Base-by-base conservation (phyloP, 2,888 invertebrate genomes). In the Phania funesta region DNA sequence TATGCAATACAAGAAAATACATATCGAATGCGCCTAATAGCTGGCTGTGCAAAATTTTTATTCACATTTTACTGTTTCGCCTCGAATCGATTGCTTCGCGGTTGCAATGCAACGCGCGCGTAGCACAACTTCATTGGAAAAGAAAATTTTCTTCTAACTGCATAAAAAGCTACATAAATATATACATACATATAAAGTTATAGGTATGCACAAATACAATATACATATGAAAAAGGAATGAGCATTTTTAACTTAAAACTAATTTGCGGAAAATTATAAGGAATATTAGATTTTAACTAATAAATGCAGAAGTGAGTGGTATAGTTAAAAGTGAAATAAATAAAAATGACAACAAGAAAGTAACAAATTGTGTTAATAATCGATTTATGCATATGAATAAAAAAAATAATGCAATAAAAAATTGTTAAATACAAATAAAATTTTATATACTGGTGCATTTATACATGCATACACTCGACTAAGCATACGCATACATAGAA, bases 31-130 rank as follows among this genome's bases (percentile, higher is more conserved):
- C 82, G 82, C 82, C 82, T 82, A 82, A 82, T 78, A 70, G 68
- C 16, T 58, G 13, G 48, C 82, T 82, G 50, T 78, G 78, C 68
- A 78, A 74, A 78, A 52, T 82, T 82, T 46, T 44, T 52, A 74
- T 65, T 82, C 78, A 70, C 82, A 84, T 84, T 84, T 68, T 56
- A 84, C 84, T 82, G 79, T 84, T 80, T 81, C 82, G 84, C 71
- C 76, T 84, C 82, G 84, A 84, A 82, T 84, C 82, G 84, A 82
- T 84, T 84, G 84, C 79, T 79, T 83, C 81, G 81, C 79, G 81
- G 79, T 80, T 83, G 81, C 77, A 82, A 73, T 81, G 81, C 81
- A 81, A 81, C 77, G 60, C 77, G 74, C 82, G 82, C 74, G 78
- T 82, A 74, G 82, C 82, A 82, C 74, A 70, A 81, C 48, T 41